Evolutionary conservation across 2,113 vertebrate species (phyloP), one percentile per base, ranked within the genome.

Genomic region (Archilochus colubris): DNA sequence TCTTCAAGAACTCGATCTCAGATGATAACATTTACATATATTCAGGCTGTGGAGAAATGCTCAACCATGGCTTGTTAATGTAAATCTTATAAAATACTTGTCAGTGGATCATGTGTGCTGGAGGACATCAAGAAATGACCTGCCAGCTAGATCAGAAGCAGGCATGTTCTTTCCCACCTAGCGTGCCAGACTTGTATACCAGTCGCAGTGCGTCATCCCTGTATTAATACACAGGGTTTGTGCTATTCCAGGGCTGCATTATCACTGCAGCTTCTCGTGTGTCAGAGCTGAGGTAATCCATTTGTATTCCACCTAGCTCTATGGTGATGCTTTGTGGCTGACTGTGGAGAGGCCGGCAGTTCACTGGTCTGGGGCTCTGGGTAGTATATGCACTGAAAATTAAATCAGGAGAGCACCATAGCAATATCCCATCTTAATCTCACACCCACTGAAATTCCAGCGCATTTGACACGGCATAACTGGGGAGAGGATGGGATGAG

Each of bases 401-500:
- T 3, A 57, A 36, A 27, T 58, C 25, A 38, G 2, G 62, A 19
- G 40, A 69, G 25, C 54, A 11, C 6, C 6, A 6, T 9, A 36
- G 74, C 36, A 31, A n/a, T 20, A 10, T 44, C 57, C 38, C 9
- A 62, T 14, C 57, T 72, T 64, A 48, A 20, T 23, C 58, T 91
- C 12, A 0, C 14, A 17, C 21, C n/a, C 33, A 18, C 73, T 72
- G 46, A 57, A 79, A 20, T 43, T 44, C 21, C 53, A 36, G 24
- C 10, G 33, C 7, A 0, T 9, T 48, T 0, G 0, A 13, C 48
- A 6, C 21, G 63, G 18, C 25, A 4, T 2, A 1, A 5, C 33
- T 48, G 28, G 0, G 3, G 75, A 77, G n/a, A 33, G 27, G 22
- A 21, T 0, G 7, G 66, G 13, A 55, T 57, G 25, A 43, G 12